Evolutionary conservation across 2,797 vertebrate species (phyloP).

Genomic region (Pempheris klunzingeri): DNA sequence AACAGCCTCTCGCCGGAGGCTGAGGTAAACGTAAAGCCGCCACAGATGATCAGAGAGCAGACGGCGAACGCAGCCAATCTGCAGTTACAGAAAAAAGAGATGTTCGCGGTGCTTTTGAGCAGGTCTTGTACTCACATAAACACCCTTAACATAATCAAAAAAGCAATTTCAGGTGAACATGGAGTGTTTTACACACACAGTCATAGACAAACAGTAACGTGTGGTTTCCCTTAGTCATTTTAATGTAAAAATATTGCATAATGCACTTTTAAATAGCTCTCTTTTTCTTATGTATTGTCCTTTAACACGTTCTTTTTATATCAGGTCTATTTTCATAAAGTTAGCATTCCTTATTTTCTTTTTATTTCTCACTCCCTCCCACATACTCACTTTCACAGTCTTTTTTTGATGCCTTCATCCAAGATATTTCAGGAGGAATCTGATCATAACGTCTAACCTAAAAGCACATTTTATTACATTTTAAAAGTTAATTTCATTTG

Average conservation of each 20-base stretch:
- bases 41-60: conserved; percentile 39
- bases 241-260: neutral
- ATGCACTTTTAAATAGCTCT: neutral
- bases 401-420: neutral
- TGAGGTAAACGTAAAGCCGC: conserved; percentile 35
- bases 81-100: conserved; percentile 28
- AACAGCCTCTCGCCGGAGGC: conserved; percentile 42
- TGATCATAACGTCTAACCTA: neutral
- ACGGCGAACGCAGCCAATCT: conserved; percentile 27
- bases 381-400: neutral
- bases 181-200: neutral
- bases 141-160: neutral
- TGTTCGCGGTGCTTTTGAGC: conserved; percentile 25
- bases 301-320: neutral
- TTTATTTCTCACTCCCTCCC: neutral
- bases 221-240: neutral
- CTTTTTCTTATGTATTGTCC: neutral
- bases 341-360: neutral
- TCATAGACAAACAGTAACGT: neutral
- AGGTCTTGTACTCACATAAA: conserved; percentile 14
- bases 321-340: no score
- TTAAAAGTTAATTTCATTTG: neutral
- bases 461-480: neutral
- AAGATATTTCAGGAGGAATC: neutral
- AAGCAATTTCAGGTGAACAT: conserved; percentile 7